Percentiles rank a stretch among this genome's conserved stretches.
Evolutionary conservation across 2,888 invertebrate genomes (phyloP).

Genomic region (Nomada lathburiana): DNA sequence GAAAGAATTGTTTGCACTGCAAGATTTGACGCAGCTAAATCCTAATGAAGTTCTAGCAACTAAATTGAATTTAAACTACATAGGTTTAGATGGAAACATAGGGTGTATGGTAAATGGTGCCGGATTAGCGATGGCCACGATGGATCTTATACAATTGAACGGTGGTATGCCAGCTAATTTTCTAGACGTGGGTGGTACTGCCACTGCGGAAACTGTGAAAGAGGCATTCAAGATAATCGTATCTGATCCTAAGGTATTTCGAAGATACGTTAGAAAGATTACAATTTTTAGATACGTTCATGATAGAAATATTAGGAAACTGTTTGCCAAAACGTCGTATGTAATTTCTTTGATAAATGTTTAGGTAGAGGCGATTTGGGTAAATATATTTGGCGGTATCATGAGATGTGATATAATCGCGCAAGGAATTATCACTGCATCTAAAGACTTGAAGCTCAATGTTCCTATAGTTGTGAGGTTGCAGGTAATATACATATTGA

Average conservation of each 20-base stretch:
- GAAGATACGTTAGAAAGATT: too few relatives aligned
- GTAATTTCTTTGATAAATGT: slow-evolving; percentile 26
- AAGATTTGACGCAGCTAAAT: slow-evolving; percentile 86
- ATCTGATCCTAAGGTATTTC: slow-evolving; percentile 85
- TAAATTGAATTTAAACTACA: slow-evolving; percentile 86
- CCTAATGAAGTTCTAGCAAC: slow-evolving; percentile 86
- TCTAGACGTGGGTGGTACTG: slow-evolving; percentile 87
- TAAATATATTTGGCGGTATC: slow-evolving; percentile 88
- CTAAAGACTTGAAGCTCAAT: slow-evolving; percentile 85
- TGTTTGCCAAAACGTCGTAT: not conserved
- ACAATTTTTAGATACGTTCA: too few relatives aligned
- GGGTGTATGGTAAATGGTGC: slow-evolving; percentile 88
- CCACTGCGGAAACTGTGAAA: slow-evolving; percentile 85
- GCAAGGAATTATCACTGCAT: slow-evolving; percentile 86
- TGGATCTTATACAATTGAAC: slow-evolving; percentile 88
- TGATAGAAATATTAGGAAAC: too few relatives aligned
- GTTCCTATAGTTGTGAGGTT: slow-evolving; percentile 87
- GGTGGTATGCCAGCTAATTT: slow-evolving; percentile 88
- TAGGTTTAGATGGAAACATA: slow-evolving; percentile 87
- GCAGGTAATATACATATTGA: slow-evolving; percentile 81
- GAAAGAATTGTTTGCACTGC: slow-evolving; percentile 84
- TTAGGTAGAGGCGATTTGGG: slow-evolving; percentile 87
- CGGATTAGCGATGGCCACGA: slow-evolving; percentile 88
- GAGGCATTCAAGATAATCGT: slow-evolving; percentile 87
- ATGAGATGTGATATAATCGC: slow-evolving; percentile 88